Conservation (phyloP, 2,888 invertebrate genomes). For the Plusia festucae region DNA sequence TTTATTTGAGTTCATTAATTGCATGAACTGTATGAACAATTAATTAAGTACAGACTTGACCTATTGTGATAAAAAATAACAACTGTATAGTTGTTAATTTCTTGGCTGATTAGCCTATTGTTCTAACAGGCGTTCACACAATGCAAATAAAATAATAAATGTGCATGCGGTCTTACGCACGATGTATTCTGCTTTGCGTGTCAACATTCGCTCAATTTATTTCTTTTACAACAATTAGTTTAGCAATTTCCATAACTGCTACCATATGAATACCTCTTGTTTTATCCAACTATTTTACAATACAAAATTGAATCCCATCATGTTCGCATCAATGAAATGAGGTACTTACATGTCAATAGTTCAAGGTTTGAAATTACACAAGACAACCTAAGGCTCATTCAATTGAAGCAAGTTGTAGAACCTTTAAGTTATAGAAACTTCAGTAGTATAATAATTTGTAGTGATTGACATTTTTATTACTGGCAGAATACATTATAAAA, state of each 20-base stretch:
- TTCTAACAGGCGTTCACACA: conserved; percentile 2
- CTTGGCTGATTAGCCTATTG: background rate
- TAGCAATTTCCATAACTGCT: background rate
- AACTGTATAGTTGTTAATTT: conserved; percentile 6
- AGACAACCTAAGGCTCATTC: background rate
- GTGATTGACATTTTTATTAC: background rate
- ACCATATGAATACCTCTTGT: background rate
- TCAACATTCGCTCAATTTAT: background rate
- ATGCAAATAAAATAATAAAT: conserved; percentile 5
- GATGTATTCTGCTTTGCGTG: background rate
- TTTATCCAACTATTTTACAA: background rate
- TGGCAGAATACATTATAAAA: conserved; percentile 1
- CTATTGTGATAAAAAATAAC: conserved; percentile 10
- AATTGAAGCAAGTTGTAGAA: no score
- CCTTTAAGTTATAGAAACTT: no score
- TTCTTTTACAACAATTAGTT: no score
- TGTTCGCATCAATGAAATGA: no score
- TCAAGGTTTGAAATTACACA: background rate
- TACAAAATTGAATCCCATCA: background rate
- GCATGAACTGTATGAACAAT: background rate
- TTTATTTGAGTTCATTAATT: conserved; percentile 3
- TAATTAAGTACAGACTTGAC: background rate
- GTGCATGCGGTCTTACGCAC: conserved; percentile 3
- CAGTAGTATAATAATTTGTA: no score
- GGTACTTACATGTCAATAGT: background rate